Evolutionary conservation across 1,140 invertebrate species (phyloP), one percentile per base, ranked within the genome.

Genomic region (Zaprionus gabonicus): DNA sequence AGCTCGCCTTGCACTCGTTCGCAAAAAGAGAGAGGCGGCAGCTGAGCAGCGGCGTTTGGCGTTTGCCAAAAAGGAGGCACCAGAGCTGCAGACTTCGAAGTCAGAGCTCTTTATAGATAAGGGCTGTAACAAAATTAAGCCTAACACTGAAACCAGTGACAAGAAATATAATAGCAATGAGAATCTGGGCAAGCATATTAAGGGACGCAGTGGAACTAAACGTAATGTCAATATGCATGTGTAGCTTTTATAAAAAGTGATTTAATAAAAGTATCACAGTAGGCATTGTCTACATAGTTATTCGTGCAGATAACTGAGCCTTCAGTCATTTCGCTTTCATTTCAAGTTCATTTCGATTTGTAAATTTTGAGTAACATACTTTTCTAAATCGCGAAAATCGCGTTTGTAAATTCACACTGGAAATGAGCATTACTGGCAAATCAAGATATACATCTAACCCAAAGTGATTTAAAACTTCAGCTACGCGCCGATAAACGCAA

Each of bases 11-110:
- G 76, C 71, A 0, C 1, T 85, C 0, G 68, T 86, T 1, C 82
- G 82, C 20, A 62, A 72, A 25, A 55, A 86, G 9, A 66, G 82
- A 0, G 79, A 85, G 36, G 68, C 51, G 0, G 82, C 78, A 3
- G 82, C 82, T 25, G 27, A 85, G 34, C 46, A 85, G 34, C 46
- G 34, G 0, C 82, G 82, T 36, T 53, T 86, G 63, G 82, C 79
- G 31, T 34, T 34, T 23, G 75, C 78, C 10, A 85, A 78, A 12
- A 31, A n/a, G 44, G 67, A 63, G 17, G 64, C 23, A 38, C 66
- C 9, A n/a, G 36, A 5, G 15, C 23, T 0, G 25, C 13, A 66
- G 20, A 31, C n/a, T 7, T 51, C 67, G 7, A 51, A 28, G 5
- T 15, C 55, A 13, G 53, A 67, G 2, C 13, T 67, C 10, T 15